Conservation (phyloP, 2,797 vertebrate genomes). For the Podarcis lilfordi region DNA sequence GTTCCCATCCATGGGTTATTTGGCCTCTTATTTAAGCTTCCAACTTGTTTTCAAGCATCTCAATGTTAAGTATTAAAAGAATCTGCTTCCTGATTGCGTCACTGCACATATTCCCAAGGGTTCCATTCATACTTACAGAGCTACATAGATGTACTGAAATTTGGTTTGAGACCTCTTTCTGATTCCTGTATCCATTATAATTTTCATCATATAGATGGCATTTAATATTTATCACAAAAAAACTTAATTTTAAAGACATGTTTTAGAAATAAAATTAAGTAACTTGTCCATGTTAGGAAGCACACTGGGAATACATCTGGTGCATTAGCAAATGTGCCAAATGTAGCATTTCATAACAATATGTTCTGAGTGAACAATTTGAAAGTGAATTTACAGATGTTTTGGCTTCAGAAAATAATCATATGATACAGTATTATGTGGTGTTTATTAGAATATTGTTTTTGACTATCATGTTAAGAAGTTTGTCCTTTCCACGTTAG, state of each 20-base stretch:
- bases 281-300: slow-evolving; percentile 24
- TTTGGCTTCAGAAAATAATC: slow-evolving; percentile 59
- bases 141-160: slow-evolving; percentile 10
- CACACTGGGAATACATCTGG: slow-evolving; percentile 72
- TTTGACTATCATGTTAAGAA: neutral
- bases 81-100: slow-evolving; percentile 9
- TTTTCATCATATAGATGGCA: neutral
- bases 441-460: neutral
- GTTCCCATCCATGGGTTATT: neutral
- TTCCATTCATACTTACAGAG: slow-evolving; percentile 5
- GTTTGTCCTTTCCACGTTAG: slow-evolving; percentile 7
- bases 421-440: slow-evolving; percentile 6
- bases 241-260: neutral
- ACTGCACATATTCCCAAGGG: slow-evolving; percentile 1
- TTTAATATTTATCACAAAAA: slow-evolving; percentile 1
- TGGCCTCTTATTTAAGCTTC: slow-evolving; percentile 4
- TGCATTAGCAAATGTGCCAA: slow-evolving; percentile 53
- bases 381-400: slow-evolving; percentile 69
- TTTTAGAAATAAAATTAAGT: slow-evolving; percentile 10
- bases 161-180: neutral
- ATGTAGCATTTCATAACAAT: slow-evolving; percentile 52
- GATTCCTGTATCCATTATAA: neutral
- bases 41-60: slow-evolving; percentile 26
- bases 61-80: neutral
- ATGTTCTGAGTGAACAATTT: slow-evolving; percentile 71